These are phyloP conservation scores for Platanista minor DNA, from an alignment of 2,113 vertebrate genomes.

Conservation along the genomic window DNA sequence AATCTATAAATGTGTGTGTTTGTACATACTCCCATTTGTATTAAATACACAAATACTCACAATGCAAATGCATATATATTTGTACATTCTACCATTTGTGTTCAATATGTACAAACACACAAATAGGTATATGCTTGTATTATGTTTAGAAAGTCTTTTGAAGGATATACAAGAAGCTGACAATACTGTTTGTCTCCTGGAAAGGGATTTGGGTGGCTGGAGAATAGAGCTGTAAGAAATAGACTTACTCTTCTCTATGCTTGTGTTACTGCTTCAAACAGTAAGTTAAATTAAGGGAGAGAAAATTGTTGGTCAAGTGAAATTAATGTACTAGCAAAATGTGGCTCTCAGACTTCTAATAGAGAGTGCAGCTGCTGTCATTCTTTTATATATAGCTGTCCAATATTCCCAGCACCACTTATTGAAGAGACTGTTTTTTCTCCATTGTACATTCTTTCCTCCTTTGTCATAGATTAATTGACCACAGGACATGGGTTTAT, in stretches of 20 bases:
- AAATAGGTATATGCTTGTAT: background rate
- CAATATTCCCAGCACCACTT: background rate
- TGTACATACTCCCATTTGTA: background rate
- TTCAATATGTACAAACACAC: background rate
- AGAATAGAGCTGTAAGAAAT: background rate
- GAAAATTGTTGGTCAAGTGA: background rate
- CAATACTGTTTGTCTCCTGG: background rate
- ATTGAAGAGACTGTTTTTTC: background rate
- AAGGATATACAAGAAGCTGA: background rate
- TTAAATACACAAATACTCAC: background rate
- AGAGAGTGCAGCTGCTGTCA: background rate
- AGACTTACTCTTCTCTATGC: background rate
- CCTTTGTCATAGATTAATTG: background rate
- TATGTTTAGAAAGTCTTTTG: background rate
- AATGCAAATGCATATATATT: background rate
- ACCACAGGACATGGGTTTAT: background rate
- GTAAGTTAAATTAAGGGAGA: background rate
- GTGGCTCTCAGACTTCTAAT: background rate
- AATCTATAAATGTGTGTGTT: background rate
- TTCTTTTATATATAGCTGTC: background rate
- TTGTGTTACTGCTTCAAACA: background rate
- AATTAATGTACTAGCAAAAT: background rate
- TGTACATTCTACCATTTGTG: background rate
- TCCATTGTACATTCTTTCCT: background rate
- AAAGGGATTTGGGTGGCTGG: background rate